Evolutionary conservation across 2,888 invertebrate species (phyloP), one percentile per base, ranked within the genome.

Genomic region (Oxycera nigricornis): DNA sequence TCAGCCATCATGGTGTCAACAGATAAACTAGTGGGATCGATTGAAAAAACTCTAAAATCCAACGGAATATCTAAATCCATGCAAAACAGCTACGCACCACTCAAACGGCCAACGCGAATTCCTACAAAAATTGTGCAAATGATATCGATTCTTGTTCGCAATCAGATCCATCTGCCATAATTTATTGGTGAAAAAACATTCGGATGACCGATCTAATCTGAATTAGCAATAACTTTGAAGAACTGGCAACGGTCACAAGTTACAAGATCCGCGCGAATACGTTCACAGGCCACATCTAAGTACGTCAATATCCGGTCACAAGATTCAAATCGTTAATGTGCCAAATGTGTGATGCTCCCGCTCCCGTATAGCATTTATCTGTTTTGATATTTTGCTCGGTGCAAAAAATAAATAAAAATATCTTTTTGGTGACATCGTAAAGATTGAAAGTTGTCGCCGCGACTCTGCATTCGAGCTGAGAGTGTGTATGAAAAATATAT

Each of bases 271-370:
- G 59, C 30, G 59, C n/a, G n/a, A n/a, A n/a, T n/a, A 59, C 59
- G 24, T 17, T 59, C 22, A 30, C 30, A n/a, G 30, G 30, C n/a
- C 59, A 59, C 30, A 59, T 59, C 59, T 59, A n/a, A n/a, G n/a
- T n/a, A 59, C 59, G 59, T 59, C 59, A 59, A 59, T 59, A 59
- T 59, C 59, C 59, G 59, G 59, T 59, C 59, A 59, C 22, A 30
- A 30, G 59, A 59, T n/a, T 30, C 30, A 59, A 30, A 59, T 59
- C 6, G 11, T 30, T 30, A 59, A 30, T 59, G 24, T 30, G 59
- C 28, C 59, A 22, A 59, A 59, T 59, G 59, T 20, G 46, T 17
- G 46, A 46, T 46, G 46, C 46, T n/a, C n/a, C 46, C 46, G 17
- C 46, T 46, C n/a, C n/a, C 11, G 46, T 46, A 46, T 46, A 46